Conservation (phyloP, 1,140 invertebrate species). For the Gryllus bimaculatus region DNA sequence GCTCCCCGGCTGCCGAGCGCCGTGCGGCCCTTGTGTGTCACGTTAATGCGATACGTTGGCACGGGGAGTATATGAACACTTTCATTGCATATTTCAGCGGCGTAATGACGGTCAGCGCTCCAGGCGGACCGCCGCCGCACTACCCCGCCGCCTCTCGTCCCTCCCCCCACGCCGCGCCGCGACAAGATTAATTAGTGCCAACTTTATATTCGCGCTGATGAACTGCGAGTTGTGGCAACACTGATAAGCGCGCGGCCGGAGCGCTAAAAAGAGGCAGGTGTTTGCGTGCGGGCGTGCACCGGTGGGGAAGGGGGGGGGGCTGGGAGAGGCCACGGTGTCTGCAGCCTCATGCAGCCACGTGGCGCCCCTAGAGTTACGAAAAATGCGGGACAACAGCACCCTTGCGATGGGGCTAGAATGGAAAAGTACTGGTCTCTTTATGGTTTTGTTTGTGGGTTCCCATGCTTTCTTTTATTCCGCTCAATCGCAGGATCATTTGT, state of each 20-base stretch:
- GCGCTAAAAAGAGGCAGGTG: background rate
- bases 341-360: too few species aligned
- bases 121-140: background rate
- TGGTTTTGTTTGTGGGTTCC: too few species aligned
- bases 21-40: too few species aligned
- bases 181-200: background rate
- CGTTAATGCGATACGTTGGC: background rate
- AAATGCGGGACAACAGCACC: too few species aligned
- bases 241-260: background rate
- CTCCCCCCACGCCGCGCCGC: too few species aligned
- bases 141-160: background rate
- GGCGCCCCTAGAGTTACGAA: too few species aligned
- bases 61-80: background rate
- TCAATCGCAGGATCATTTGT: too few species aligned
- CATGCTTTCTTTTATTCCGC: too few species aligned
- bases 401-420: too few species aligned
- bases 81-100: background rate
- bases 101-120: background rate
- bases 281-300: background rate
- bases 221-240: conserved; percentile 3
- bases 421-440: too few species aligned
- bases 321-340: background rate
- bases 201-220: background rate
- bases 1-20: too few species aligned
- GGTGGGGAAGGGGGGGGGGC: too few species aligned